Percentiles rank a stretch among this genome's conserved stretches.
Evolutionary conservation across 35 echinoderm and acorn worm species (phyloP).

Genomic region (Ptychodera flava): DNA sequence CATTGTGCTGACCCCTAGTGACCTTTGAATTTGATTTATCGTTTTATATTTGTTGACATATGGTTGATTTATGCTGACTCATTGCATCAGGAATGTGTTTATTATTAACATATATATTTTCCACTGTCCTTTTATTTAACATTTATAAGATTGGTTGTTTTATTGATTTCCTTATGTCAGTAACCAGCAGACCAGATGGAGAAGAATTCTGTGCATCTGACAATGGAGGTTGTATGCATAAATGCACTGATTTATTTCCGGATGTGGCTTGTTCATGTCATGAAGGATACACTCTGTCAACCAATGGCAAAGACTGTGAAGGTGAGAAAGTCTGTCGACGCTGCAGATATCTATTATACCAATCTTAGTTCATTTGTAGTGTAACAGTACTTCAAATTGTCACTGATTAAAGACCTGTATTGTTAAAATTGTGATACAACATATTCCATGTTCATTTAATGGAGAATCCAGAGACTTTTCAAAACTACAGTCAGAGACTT

Average conservation of each 20-base stretch:
- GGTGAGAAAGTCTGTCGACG: slow-evolving; percentile 20
- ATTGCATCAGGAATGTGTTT: too few species aligned
- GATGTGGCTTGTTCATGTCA: slow-evolving; percentile 78
- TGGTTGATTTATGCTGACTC: too few species aligned
- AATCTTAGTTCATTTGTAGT: background rate
- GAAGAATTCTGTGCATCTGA: slow-evolving; percentile 29
- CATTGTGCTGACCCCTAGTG: too few species aligned
- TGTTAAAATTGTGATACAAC: background rate
- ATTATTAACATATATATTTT: too few species aligned
- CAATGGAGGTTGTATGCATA: slow-evolving; percentile 70
- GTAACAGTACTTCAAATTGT: background rate
- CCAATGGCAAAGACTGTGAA: slow-evolving; percentile 62
- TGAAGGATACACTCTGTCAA: slow-evolving; percentile 50
- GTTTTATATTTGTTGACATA: too few species aligned
- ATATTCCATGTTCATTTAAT: background rate
- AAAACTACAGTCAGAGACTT: background rate
- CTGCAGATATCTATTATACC: background rate
- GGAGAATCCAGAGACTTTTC: background rate
- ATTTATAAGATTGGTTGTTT: too few species aligned
- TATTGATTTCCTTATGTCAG: too few species aligned
- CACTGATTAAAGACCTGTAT: background rate
- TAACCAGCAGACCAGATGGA: too few species aligned
- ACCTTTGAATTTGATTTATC: too few species aligned
- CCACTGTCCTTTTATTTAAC: too few species aligned
- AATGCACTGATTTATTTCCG: slow-evolving; percentile 41